Evolutionary conservation across 2,797 vertebrate species (phyloP).

Genomic region (Platalea minor): DNA sequence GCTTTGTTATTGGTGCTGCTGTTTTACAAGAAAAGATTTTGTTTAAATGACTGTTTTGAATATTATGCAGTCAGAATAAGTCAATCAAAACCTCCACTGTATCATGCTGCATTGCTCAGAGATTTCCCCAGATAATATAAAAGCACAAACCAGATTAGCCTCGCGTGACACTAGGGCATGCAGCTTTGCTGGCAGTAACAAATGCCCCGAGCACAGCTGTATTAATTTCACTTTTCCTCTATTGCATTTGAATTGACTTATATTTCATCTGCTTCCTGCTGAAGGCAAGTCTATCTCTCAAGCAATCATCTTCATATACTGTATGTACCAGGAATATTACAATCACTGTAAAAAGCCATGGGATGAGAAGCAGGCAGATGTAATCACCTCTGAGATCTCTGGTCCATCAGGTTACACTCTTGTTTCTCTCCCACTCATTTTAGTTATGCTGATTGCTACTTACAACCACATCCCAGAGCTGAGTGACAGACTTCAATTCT

Average conservation of each 20-base stretch:
- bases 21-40: background rate
- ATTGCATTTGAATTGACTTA: background rate
- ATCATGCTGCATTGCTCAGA: background rate
- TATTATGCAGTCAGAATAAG: background rate
- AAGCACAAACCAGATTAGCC: background rate
- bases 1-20: background rate
- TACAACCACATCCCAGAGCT: background rate
- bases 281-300: background rate
- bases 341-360: background rate
- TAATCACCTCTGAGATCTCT: background rate
- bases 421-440: background rate
- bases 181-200: background rate
- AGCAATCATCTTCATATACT: background rate
- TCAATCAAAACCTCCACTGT: background rate
- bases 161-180: background rate
- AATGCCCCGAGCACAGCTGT: background rate
- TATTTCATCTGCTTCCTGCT: background rate
- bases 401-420: background rate
- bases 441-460: background rate
- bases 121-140: background rate
- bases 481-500: background rate
- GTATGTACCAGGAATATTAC: background rate
- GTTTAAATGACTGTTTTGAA: background rate
- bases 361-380: background rate
- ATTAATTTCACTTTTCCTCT: background rate